Evolutionary conservation across 2,113 vertebrate species (phyloP).

Genomic region (Sebastes schlegelii): DNA sequence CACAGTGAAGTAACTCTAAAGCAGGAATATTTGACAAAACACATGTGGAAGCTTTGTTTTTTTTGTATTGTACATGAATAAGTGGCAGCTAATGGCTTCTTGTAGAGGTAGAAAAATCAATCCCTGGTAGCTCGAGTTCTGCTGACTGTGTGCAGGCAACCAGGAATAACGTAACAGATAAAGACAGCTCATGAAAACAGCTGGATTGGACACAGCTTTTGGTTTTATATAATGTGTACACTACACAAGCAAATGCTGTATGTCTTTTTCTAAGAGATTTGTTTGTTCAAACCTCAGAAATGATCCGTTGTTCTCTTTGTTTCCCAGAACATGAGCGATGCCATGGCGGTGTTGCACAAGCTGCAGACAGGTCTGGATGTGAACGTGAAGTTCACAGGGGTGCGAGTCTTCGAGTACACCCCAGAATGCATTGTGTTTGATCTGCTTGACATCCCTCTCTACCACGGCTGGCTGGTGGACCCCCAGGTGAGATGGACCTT

Average conservation of each 20-base stretch:
- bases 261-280: not conserved
- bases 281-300: not conserved
- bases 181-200: not conserved
- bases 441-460: constrained; percentile 97
- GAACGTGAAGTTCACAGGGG: constrained; percentile 97
- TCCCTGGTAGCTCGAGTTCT: not conserved
- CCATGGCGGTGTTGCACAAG: constrained; percentile 98
- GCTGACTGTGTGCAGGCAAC: constrained; percentile 28
- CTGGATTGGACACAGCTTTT: not conserved
- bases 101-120: constrained; percentile 26
- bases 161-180: not conserved
- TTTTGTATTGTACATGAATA: not conserved
- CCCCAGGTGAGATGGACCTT: constrained; percentile 88
- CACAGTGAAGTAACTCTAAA: not conserved
- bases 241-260: not conserved
- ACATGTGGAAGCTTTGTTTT: not conserved
- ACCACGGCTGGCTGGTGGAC: constrained; percentile 98
- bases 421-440: constrained; percentile 99
- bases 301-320: not conserved
- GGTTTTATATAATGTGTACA: not conserved
- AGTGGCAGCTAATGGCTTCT: constrained; percentile 39
- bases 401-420: constrained; percentile 97
- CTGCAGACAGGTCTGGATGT: constrained; percentile 98
- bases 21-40: constrained; percentile 1
- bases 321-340: constrained; percentile 97